Evolutionary conservation across 2,113 vertebrate genomes (phyloP).

Genomic region (Mola mola): DNA sequence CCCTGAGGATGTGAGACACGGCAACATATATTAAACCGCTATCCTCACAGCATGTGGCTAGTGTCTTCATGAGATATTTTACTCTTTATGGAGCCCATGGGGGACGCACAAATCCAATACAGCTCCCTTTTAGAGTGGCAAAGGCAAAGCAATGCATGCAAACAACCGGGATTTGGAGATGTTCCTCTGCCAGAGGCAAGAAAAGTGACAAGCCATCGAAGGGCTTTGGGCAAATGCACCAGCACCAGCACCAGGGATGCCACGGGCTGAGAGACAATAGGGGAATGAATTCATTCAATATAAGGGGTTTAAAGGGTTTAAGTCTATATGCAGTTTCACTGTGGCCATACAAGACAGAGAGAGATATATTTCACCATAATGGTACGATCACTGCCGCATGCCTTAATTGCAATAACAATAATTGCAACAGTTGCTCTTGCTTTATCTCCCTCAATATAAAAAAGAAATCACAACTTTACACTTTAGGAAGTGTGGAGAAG

Average conservation of each 20-base stretch:
- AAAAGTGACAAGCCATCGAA: constrained; percentile 73
- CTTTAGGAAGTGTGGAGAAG: constrained; percentile 7
- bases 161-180: constrained; percentile 78
- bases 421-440: neutral
- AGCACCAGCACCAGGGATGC: constrained; percentile 63
- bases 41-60: constrained; percentile 72
- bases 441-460: constrained; percentile 1
- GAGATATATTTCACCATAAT: constrained; percentile 1
- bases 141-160: constrained; percentile 72
- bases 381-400: constrained; percentile 3
- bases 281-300: constrained; percentile 66
- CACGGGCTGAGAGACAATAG: constrained; percentile 58
- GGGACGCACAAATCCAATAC: constrained; percentile 79
- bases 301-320: constrained; percentile 42
- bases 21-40: constrained; percentile 80
- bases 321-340: constrained; percentile 30
- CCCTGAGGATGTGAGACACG: constrained; percentile 71
- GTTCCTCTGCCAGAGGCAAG: constrained; percentile 71
- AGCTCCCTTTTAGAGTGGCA: constrained; percentile 70
- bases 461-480: constrained; percentile 10
- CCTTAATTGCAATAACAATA: constrained; percentile 6
- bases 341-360: constrained; percentile 8
- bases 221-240: constrained; percentile 73
- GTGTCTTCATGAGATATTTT: constrained; percentile 81
- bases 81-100: constrained; percentile 79